Evolutionary conservation across 92 coral and sea anemone species (phyloP).

Genomic region (Heteractis magnifica): DNA sequence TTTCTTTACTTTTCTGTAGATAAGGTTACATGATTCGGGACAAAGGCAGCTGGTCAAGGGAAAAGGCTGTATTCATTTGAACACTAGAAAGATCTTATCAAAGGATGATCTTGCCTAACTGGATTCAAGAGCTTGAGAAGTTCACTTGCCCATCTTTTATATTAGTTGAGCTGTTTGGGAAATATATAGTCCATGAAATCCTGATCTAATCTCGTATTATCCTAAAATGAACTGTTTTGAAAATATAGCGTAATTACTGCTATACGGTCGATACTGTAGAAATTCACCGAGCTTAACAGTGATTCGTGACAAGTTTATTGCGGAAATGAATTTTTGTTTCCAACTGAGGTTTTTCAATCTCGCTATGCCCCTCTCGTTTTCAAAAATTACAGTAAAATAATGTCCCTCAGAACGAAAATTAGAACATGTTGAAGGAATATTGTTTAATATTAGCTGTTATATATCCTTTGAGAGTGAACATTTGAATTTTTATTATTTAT

Average conservation of each 20-base stretch:
- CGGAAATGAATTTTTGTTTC: neutral
- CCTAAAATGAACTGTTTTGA: too few relatives aligned
- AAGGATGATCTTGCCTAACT: neutral
- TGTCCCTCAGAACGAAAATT: too few relatives aligned
- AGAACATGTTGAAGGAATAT: too few relatives aligned
- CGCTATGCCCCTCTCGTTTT: too few relatives aligned
- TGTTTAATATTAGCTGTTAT: too few relatives aligned
- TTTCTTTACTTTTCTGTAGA: neutral
- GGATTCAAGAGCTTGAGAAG: neutral
- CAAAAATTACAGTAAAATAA: too few relatives aligned
- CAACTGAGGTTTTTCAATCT: neutral
- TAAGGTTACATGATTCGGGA: neutral
- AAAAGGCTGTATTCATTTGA: neutral
- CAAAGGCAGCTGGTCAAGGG: neutral
- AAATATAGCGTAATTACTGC: too few relatives aligned
- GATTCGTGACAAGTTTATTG: neutral
- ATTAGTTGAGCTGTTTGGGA: neutral
- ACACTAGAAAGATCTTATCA: neutral
- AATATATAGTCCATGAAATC: neutral
- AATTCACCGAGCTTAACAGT: neutral
- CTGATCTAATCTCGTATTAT: neutral
- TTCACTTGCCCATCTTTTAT: neutral
- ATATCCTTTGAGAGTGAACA: too few relatives aligned
- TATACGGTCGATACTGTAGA: too few relatives aligned
- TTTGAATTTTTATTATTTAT: too few relatives aligned